Conservation (phyloP, 92 coral and sea anemone species). For the Siderastrea siderea region DNA sequence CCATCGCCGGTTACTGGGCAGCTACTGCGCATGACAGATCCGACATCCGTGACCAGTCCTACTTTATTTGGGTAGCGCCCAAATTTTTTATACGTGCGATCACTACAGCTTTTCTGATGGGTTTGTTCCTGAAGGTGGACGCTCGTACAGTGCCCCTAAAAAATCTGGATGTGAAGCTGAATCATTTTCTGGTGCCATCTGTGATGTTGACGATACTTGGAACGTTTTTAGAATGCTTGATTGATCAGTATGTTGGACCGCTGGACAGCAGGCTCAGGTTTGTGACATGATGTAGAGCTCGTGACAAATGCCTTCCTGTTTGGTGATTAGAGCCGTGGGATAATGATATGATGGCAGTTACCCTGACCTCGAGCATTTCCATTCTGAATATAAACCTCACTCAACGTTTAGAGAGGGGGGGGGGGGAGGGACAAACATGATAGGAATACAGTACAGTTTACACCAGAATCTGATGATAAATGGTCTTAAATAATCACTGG, state of each 20-base stretch:
- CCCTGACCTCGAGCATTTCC: too few species aligned
- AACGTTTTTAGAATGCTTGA: slow-evolving; percentile 53
- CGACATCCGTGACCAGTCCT: neutral
- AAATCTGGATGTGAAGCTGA: slow-evolving; percentile 42
- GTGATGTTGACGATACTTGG: slow-evolving; percentile 54
- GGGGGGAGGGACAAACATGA: too few species aligned
- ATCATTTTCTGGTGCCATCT: slow-evolving; percentile 60
- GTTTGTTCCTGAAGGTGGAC: slow-evolving; percentile 53
- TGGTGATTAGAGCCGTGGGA: too few species aligned
- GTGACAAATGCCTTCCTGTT: too few species aligned
- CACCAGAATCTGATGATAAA: too few species aligned
- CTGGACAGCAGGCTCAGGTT: slow-evolving; percentile 58
- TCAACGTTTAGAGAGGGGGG: too few species aligned
- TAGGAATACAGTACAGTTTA: too few species aligned
- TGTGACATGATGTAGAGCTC: neutral
- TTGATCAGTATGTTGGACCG: slow-evolving; percentile 69
- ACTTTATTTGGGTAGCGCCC: slow-evolving; percentile 51
- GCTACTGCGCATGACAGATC: slow-evolving; percentile 1
- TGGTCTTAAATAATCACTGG: too few species aligned
- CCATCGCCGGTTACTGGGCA: slow-evolving; percentile 53
- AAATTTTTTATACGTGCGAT: slow-evolving; percentile 26
- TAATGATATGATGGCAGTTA: too few species aligned
- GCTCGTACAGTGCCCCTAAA: slow-evolving; percentile 15
- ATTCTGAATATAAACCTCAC: too few species aligned
- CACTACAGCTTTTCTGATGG: slow-evolving; percentile 62